Evolutionary conservation across 23 tunicate species (phyloP).

Genomic region (Halocynthia aurantium): DNA sequence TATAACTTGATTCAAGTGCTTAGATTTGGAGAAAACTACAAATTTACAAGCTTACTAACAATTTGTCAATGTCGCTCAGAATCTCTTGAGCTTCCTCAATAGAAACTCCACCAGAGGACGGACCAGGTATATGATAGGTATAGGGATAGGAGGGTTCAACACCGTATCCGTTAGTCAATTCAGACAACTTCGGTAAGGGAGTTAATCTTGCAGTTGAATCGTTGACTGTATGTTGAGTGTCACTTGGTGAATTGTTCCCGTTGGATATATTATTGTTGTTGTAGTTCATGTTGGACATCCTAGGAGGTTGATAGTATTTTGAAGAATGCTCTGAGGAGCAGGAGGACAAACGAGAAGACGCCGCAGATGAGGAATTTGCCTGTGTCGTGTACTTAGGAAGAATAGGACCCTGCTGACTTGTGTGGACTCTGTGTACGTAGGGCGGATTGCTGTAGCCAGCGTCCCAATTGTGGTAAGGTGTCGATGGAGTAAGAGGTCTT

Average conservation of each 20-base stretch:
- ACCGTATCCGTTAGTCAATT: too few relatives aligned
- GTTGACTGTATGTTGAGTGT: too few relatives aligned
- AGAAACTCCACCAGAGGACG: neutral
- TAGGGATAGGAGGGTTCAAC: too few relatives aligned
- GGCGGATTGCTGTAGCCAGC: conserved; percentile 9
- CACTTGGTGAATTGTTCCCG: too few relatives aligned
- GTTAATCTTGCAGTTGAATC: too few relatives aligned
- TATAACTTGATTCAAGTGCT: too few relatives aligned
- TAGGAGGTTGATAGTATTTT: neutral
- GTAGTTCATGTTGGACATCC: too few relatives aligned
- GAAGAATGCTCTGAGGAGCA: conserved; percentile 15
- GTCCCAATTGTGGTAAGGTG: conserved; percentile 11
- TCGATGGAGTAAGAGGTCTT: too few relatives aligned
- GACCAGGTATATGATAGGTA: too few relatives aligned
- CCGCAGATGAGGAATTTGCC: neutral
- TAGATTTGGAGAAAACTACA: too few relatives aligned
- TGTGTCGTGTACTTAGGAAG: neutral
- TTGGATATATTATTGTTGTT: too few relatives aligned
- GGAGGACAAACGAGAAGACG: conserved; percentile 2
- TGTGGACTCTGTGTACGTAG: conserved; percentile 2
- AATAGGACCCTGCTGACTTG: neutral
- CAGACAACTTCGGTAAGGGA: too few relatives aligned
- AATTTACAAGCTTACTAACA: neutral
- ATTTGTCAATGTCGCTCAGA: conserved; percentile 9
- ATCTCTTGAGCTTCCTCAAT: conserved; percentile 11